Conservation (phyloP, 2,113 vertebrate species). For the Pangasianodon gigas region DNA sequence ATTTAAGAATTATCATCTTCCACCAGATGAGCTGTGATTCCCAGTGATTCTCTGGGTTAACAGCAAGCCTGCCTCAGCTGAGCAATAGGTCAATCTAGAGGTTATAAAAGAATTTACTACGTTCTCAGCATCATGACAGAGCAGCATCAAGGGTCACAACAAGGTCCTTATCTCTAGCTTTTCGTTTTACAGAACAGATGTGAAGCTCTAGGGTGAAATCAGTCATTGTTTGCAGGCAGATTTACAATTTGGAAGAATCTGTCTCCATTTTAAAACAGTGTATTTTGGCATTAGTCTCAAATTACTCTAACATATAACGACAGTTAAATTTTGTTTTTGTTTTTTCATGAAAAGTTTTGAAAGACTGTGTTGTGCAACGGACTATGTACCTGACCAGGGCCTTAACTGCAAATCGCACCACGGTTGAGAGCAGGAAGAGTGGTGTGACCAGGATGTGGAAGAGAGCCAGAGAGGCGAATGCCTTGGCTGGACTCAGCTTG, state of each 20-base stretch:
- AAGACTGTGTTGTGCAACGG: neutral
- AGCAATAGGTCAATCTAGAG: neutral
- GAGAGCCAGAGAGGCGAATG: constrained; percentile 89
- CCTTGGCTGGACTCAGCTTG: constrained; percentile 77
- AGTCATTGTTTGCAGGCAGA: neutral
- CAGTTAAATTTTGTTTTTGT: neutral
- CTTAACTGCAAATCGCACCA: constrained; percentile 96
- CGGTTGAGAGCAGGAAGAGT: constrained; percentile 92
- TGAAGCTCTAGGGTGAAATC: neutral
- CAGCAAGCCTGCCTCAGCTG: neutral
- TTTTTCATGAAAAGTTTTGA: neutral
- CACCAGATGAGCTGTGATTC: neutral
- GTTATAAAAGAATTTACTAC: neutral
- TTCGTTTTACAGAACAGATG: neutral
- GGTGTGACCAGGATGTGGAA: constrained; percentile 97
- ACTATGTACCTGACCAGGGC: constrained; percentile 86
- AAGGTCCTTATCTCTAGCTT: neutral
- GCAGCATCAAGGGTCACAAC: neutral
- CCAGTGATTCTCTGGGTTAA: neutral
- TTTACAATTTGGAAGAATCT: neutral
- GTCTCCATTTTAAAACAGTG: neutral
- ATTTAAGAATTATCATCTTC: neutral
- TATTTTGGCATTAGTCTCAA: neutral
- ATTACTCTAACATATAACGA: neutral
- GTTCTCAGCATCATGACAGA: neutral